These are phyloP conservation scores for Craseonycteris thonglongyai DNA, from an alignment of 2,113 vertebrate species.

Conservation along the genomic window DNA sequence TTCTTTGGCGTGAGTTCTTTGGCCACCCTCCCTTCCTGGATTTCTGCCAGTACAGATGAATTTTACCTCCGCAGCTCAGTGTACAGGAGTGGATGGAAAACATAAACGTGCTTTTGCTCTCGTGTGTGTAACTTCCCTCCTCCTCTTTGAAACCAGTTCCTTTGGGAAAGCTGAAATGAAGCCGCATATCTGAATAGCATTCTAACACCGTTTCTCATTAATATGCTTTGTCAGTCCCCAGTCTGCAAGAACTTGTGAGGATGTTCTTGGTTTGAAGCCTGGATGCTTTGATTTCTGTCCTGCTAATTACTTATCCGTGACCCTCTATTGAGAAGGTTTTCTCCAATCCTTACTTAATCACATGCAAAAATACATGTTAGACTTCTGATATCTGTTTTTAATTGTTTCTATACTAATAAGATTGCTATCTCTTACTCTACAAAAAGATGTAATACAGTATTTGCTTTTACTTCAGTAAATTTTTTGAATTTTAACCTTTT, in stretches of 20 bases:
- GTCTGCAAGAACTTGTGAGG: not conserved
- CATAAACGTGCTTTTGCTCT: not conserved
- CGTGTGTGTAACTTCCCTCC: not conserved
- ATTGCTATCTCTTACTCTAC: not conserved
- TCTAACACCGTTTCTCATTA: conserved; percentile 27
- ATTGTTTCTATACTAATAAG: not conserved
- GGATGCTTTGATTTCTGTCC: not conserved
- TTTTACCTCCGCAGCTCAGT: not conserved
- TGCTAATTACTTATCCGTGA: not conserved
- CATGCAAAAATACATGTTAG: not conserved
- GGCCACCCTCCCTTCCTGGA: not conserved
- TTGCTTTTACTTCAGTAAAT: not conserved
- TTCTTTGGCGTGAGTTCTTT: not conserved
- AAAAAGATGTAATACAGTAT: not conserved
- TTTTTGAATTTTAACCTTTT: conserved; percentile 14
- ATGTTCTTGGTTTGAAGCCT: conserved; percentile 30
- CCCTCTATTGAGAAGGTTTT: not conserved
- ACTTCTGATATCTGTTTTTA: not conserved
- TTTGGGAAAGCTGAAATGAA: not conserved
- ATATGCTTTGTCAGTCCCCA: not conserved
- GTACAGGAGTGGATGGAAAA: not conserved
- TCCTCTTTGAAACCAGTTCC: not conserved
- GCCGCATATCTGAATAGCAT: not conserved
- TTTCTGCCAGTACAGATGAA: not conserved
- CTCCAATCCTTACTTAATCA: not conserved